Base-by-base conservation (phyloP, 2,797 vertebrate genomes). In the Falco novaeseelandiae region DNA sequence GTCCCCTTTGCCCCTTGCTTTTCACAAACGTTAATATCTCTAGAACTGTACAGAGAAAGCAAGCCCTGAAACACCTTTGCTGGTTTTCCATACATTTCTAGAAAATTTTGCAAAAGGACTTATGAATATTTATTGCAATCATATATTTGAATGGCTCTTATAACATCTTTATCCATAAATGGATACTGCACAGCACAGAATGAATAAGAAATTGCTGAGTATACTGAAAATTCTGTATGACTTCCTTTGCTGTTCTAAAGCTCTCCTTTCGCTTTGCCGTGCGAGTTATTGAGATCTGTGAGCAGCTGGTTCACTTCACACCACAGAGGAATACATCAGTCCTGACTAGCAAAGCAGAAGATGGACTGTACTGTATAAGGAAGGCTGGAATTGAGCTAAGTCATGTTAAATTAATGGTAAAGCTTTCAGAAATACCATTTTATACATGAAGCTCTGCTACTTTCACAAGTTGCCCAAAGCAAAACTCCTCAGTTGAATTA, bases 351-450 rank as follows among this genome's bases (percentile, higher is more conserved):
- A 95, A 81, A 92, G 88, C 52, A 91, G 81, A 83, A 87, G 88
- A 89, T 66, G 58, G 84, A 78, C 74, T 63, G n/a, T 59, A 52
- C 36, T 73, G 36, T 15, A 54, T 73, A 65, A 94, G 54, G 62
- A 69, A 90, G 52, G 42, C 74, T 93, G 59, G 79, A 93, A 82
- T 13, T 85, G 86, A 93, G 74, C 57, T 65, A 71, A 77, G 61
- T 58, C 74, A 95, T 97, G 83, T 93, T 94, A 96, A 94, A 96
- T 96, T 96, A 93, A 96, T 94, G 84, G 55, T 65, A 94, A 96
- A 91, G 84, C 94, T 96, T 96, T 94, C 90, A 94, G 92, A 94
- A 95, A 89, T 74, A 90, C 65, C 57, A 55, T 92, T 95, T 92
- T 61, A 89, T 74, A 91, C 74, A 78, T n/a, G 61, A 93, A 94